Conservation (phyloP, 1,140 invertebrate species). For the Drosophila pseudoananassae region DNA sequence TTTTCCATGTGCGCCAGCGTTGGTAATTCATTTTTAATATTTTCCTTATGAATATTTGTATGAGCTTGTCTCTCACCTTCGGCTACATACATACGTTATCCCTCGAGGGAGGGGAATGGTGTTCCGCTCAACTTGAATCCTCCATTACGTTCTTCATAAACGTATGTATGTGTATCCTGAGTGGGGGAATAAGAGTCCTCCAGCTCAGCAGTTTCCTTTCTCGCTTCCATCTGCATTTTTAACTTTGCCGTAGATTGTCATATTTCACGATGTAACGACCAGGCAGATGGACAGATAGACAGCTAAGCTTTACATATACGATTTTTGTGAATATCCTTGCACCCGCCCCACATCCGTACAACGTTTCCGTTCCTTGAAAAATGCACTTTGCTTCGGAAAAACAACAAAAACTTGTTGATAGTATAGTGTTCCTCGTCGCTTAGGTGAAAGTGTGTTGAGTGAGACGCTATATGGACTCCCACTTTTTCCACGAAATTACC, state of each 20-base stretch:
- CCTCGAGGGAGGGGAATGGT: slow-evolving; percentile 36
- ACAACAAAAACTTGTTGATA: slow-evolving; percentile 67
- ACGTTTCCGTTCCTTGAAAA: slow-evolving; percentile 37
- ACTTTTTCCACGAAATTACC: slow-evolving; percentile 12
- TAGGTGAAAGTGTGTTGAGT: slow-evolving; percentile 43
- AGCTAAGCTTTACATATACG: not conserved
- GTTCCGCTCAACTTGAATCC: slow-evolving; percentile 63
- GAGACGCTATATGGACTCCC: slow-evolving; percentile 36
- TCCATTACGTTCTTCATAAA: slow-evolving; percentile 53
- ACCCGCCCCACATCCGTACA: slow-evolving; percentile 31
- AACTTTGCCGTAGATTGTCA: slow-evolving; percentile 64
- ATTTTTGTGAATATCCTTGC: slow-evolving; percentile 5
- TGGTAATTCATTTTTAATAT: slow-evolving; percentile 78
- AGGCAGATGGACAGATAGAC: slow-evolving; percentile 63
- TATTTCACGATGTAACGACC: slow-evolving; percentile 71
- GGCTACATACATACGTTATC: slow-evolving; percentile 1
- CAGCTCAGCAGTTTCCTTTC: slow-evolving; percentile 12
- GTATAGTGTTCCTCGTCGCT: slow-evolving; percentile 18
- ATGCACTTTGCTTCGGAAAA: slow-evolving; percentile 53
- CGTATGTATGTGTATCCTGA: slow-evolving; percentile 12
- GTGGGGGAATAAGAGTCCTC: slow-evolving; percentile 21
- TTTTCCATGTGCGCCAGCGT: slow-evolving; percentile 24
- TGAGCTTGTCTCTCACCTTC: slow-evolving; percentile 41
- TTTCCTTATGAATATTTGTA: slow-evolving; percentile 69
- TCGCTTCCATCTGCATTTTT: slow-evolving; percentile 28